Evolutionary conservation across 2,113 vertebrate genomes (phyloP).

Genomic region (Nettapus auritus): DNA sequence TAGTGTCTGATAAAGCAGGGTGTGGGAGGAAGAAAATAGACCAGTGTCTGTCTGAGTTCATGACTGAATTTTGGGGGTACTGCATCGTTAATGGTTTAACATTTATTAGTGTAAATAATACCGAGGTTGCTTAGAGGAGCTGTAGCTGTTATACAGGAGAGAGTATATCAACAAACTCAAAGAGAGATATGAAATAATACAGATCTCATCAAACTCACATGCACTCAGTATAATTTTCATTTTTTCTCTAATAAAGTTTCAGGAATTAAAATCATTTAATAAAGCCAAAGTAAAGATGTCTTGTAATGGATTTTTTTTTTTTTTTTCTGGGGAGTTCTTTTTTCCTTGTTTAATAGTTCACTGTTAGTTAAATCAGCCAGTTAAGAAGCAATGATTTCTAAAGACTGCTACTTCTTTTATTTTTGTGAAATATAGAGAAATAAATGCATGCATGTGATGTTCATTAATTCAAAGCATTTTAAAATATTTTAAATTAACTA

Average conservation of each 20-base stretch:
- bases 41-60: constrained; percentile 39
- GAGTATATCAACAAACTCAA: neutral
- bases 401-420: constrained; percentile 18
- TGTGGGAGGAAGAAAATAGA: constrained; percentile 21
- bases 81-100: constrained; percentile 38
- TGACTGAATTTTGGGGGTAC: constrained; percentile 19
- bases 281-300: neutral
- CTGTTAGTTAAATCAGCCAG: neutral
- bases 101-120: constrained; percentile 11
- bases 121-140: constrained; percentile 33
- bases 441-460: neutral
- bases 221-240: neutral
- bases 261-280: neutral
- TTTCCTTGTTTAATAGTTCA: constrained; percentile 13
- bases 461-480: neutral
- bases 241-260: constrained; percentile 23
- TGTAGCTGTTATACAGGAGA: constrained; percentile 27
- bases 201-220: neutral
- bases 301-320: neutral
- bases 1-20: constrained; percentile 45
- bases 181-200: constrained; percentile 3
- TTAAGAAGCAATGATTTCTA: constrained; percentile 19
- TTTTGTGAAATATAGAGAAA: neutral
- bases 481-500: neutral
- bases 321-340: neutral